phyloP scores from a whole-genome alignment of 2,797 vertebrate genomes.

The Oreortyx pictus region DNA sequence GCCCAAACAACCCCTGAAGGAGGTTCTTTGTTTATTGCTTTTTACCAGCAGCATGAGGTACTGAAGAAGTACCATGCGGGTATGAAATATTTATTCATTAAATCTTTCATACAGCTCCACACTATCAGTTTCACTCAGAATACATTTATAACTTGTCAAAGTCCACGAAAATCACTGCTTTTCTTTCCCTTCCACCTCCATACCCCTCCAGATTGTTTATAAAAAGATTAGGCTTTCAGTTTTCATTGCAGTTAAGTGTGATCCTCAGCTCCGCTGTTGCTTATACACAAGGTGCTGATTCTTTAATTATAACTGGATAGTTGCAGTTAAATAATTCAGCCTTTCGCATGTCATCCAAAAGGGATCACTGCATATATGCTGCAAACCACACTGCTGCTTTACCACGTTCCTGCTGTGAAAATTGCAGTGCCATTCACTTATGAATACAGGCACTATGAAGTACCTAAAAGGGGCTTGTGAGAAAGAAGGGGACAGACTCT shows the following conservation, averaged over 20 bases:
- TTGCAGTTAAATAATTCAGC: not conserved
- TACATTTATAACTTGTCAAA: conserved; percentile 68
- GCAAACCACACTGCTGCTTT: not conserved
- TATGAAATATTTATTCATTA: conserved; percentile 77
- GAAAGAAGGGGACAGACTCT: too few species aligned
- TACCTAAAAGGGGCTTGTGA: too few species aligned
- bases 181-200: not conserved
- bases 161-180: conserved; percentile 9
- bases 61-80: conserved; percentile 60
- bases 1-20: conserved; percentile 73
- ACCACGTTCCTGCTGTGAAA: not conserved
- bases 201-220: conserved; percentile 12
- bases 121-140: conserved; percentile 55
- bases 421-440: not conserved
- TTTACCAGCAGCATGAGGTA: conserved; percentile 28
- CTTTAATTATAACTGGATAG: not conserved
- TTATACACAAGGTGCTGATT: not conserved
- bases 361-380: fast-evolving
- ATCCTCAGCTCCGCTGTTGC: not conserved
- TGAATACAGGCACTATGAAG: not conserved
- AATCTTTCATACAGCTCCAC: conserved; percentile 70
- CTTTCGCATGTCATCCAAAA: not conserved
- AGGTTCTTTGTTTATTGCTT: conserved; percentile 71
- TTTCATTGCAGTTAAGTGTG: not conserved
- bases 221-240: conserved; percentile 48